A percentile compares a stretch with the other conserved stretches of the same genome.
These are phyloP conservation scores for Trissoscelio sp. DNA, from an alignment of 2,888 invertebrate species.

Conservation along the genomic window DNA sequence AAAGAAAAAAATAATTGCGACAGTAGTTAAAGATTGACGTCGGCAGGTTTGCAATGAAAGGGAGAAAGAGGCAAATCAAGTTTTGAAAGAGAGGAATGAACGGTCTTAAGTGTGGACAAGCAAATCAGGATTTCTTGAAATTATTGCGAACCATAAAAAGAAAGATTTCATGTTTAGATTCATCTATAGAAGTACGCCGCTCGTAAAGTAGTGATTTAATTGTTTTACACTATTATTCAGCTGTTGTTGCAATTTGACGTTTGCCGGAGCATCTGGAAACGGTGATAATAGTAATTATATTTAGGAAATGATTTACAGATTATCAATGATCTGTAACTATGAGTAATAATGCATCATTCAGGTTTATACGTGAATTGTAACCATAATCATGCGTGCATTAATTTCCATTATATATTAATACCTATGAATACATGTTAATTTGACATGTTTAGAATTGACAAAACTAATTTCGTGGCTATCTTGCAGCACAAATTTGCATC, in stretches of 20 bases:
- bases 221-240: too few species aligned
- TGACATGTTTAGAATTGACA: not conserved
- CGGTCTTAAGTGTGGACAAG: not conserved
- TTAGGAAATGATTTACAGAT: slow-evolving; percentile 6
- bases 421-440: not conserved
- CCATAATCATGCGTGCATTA: not conserved
- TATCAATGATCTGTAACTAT: slow-evolving; percentile 16
- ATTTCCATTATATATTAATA: slow-evolving; percentile 13
- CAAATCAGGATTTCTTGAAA: not conserved
- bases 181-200: too few species aligned
- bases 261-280: not conserved
- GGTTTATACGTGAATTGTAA: slow-evolving; percentile 4
- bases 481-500: not conserved
- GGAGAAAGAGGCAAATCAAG: slow-evolving; percentile 1
- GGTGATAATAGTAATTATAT: not conserved
- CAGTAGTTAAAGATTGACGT: not conserved
- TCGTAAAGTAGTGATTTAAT: too few species aligned
- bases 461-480: not conserved
- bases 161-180: too few species aligned
- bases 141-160: too few species aligned
- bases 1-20: slow-evolving; percentile 7
- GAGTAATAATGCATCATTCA: slow-evolving; percentile 9
- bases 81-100: not conserved
- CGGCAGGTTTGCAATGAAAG: not conserved
- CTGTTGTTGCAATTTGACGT: too few species aligned